Evolutionary conservation across 2,113 vertebrate species (phyloP).

Genomic region (Catharus minimus): DNA sequence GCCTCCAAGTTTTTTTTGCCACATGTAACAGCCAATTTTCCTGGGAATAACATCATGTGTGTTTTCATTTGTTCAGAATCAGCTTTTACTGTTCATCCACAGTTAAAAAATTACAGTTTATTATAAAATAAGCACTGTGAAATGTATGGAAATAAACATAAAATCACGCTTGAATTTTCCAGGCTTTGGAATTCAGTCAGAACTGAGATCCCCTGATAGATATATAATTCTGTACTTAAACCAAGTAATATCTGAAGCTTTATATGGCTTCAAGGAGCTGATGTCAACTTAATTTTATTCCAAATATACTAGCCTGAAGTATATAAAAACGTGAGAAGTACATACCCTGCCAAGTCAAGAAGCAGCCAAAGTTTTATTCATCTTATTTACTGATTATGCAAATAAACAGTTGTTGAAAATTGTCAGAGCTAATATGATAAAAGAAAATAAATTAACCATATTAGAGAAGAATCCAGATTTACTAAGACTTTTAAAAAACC

Average conservation of each 20-base stretch:
- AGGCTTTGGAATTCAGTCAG: background rate
- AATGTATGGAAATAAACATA: background rate
- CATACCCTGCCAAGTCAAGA: background rate
- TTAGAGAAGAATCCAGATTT: background rate
- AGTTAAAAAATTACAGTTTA: background rate
- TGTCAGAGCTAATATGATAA: background rate
- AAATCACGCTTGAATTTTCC: background rate
- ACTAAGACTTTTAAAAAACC: background rate
- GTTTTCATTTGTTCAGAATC: slow-evolving; percentile 30
- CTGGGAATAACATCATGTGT: background rate
- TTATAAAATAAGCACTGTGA: background rate
- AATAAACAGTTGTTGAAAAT: background rate
- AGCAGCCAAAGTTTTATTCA: background rate
- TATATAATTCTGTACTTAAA: background rate
- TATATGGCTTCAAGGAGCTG: background rate
- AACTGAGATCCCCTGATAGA: background rate
- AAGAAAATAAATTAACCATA: background rate
- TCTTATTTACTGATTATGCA: background rate
- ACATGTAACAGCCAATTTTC: background rate
- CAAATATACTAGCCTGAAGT: background rate
- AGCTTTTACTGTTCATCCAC: slow-evolving; percentile 22
- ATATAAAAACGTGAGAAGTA: background rate
- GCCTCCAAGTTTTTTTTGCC: background rate
- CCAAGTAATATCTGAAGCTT: background rate
- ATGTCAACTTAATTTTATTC: slow-evolving; percentile 10